phyloP scores from a whole-genome alignment of 1,140 invertebrate species.

The Cotesia vestalis region DNA sequence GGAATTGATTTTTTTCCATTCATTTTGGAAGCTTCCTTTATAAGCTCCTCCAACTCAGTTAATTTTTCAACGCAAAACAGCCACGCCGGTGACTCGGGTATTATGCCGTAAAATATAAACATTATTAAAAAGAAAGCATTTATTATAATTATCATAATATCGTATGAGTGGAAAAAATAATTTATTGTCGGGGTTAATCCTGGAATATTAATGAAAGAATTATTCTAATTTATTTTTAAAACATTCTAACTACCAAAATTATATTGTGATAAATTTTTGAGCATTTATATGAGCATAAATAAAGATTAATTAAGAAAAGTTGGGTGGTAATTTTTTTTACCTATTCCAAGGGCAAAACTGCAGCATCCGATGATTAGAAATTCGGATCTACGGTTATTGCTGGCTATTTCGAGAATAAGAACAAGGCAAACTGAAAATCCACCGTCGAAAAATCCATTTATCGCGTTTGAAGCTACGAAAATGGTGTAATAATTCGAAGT shows the following conservation, averaged over 20 bases:
- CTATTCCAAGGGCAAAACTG: constrained; percentile 38
- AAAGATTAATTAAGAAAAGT: no score
- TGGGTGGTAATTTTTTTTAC: constrained; percentile 19
- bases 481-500: constrained; percentile 23
- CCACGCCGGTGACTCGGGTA: constrained; percentile 40
- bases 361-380: constrained; percentile 33
- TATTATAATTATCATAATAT: constrained; percentile 36
- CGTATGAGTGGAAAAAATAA: constrained; percentile 34
- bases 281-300: neutral
- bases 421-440: constrained; percentile 37
- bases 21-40: constrained; percentile 26
- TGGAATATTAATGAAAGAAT: constrained; percentile 17
- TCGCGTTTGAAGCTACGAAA: constrained; percentile 31
- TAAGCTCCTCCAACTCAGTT: constrained; percentile 16
- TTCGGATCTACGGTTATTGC: constrained; percentile 33
- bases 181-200: constrained; percentile 36
- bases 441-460: constrained; percentile 41
- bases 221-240: neutral
- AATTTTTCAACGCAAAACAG: constrained; percentile 35
- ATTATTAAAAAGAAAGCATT: constrained; percentile 27
- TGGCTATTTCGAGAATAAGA: constrained; percentile 39
- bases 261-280: neutral
- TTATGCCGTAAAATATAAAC: constrained; percentile 32
- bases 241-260: neutral
- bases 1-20: constrained; percentile 17